Conservation (phyloP, 2,888 invertebrate species). For the Odontothrips loti region DNA sequence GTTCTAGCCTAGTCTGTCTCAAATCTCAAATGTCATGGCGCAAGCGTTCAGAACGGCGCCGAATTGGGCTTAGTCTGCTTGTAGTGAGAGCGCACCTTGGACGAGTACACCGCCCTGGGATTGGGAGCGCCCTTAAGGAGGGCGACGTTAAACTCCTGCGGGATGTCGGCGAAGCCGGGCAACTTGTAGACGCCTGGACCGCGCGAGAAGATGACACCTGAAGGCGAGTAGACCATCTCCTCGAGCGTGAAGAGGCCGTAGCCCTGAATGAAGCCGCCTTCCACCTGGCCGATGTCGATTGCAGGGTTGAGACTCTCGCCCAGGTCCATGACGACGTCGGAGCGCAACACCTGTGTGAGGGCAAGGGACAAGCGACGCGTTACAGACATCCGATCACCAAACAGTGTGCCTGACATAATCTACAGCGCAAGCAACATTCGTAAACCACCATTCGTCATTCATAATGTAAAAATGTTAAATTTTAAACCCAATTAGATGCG, state of each 20-base stretch:
- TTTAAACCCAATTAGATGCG: too few species aligned
- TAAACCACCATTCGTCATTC: too few species aligned
- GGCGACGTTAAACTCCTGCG: constrained; percentile 86
- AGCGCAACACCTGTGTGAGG: constrained; percentile 63
- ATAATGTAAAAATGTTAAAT: too few species aligned
- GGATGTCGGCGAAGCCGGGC: constrained; percentile 89
- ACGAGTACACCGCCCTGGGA: constrained; percentile 87
- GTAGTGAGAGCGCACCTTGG: constrained; percentile 63
- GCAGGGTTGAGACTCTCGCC: constrained; percentile 94
- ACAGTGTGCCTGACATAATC: too few species aligned
- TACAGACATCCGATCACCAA: too few species aligned
- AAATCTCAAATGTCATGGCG: too few species aligned
- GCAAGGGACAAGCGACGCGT: too few species aligned
- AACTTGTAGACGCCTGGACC: constrained; percentile 94
- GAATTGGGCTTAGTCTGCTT: background rate
- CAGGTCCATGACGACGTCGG: constrained; percentile 95
- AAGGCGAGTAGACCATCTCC: constrained; percentile 80
- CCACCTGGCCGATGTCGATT: constrained; percentile 94
- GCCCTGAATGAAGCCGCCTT: constrained; percentile 92
- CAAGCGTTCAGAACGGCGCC: too few species aligned
- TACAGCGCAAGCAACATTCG: too few species aligned
- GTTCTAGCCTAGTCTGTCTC: too few species aligned
- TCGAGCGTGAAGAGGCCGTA: constrained; percentile 89
- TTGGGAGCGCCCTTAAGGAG: constrained; percentile 87
- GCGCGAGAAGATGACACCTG: constrained; percentile 72